phyloP scores from a whole-genome alignment of 1,140 invertebrate genomes.

The Callitettix versicolor region DNA sequence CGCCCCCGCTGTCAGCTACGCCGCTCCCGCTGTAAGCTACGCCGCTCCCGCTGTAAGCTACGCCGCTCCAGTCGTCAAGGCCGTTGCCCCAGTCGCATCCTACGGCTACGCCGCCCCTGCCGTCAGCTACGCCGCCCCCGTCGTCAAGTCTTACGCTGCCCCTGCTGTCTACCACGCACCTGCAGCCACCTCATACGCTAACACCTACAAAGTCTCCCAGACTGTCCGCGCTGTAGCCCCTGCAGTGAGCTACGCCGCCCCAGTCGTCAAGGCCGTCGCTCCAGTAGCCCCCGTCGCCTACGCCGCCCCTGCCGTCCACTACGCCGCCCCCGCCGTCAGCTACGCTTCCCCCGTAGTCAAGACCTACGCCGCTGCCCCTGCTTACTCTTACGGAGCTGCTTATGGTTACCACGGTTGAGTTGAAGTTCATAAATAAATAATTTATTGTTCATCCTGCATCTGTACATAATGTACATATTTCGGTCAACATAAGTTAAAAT shows the following conservation, averaged over 20 bases:
- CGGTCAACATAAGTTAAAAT: too few relatives aligned
- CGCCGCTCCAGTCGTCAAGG: constrained; percentile 18
- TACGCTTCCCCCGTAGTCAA: constrained; percentile 15
- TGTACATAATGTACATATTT: too few relatives aligned
- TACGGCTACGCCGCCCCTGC: constrained; percentile 20
- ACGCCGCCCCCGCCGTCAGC: constrained; percentile 17
- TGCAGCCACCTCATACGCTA: constrained; percentile 17
- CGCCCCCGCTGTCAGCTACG: constrained; percentile 24
- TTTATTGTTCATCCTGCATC: too few relatives aligned
- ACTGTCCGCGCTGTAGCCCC: constrained; percentile 25
- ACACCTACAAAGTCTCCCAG: constrained; percentile 23
- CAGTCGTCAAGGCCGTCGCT: constrained; percentile 28
- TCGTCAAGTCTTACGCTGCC: constrained; percentile 11
- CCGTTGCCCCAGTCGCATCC: constrained; percentile 18
- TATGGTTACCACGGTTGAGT: too few relatives aligned
- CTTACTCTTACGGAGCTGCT: background rate
- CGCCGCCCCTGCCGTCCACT: constrained; percentile 25
- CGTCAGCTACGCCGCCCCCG: constrained; percentile 10
- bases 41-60: constrained; percentile 23
- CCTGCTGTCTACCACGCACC: constrained; percentile 7
- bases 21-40: constrained; percentile 19
- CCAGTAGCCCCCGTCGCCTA: constrained; percentile 26
- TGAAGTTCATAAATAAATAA: too few relatives aligned
- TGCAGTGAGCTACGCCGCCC: constrained; percentile 5
- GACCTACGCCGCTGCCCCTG: constrained; percentile 8